Conservation (phyloP, 2,797 vertebrate species). For the Thamnophis elegans region DNA sequence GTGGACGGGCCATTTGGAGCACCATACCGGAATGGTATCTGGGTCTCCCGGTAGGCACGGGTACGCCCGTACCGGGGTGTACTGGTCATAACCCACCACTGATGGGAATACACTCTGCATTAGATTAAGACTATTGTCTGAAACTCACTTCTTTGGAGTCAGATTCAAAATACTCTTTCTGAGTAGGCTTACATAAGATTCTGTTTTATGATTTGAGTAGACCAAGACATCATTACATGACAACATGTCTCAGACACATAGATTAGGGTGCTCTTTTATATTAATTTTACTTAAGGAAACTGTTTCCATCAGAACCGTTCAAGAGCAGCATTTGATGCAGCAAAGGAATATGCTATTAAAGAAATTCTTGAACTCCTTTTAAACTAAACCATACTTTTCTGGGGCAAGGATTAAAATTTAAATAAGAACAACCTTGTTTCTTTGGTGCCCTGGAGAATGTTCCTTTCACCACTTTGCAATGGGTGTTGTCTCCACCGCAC, state of each 20-base stretch:
- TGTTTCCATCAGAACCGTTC: background rate
- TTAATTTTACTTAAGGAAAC: background rate
- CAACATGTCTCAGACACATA: background rate
- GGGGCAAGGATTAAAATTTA: background rate
- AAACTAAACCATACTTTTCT: background rate
- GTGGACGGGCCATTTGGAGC: too few species aligned
- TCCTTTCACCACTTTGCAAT: conserved; percentile 91
- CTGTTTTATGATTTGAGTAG: background rate
- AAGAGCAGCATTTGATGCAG: background rate
- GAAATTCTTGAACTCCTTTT: background rate
- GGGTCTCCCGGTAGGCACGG: too few species aligned
- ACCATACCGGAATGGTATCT: too few species aligned
- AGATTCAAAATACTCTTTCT: background rate
- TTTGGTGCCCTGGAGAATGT: conserved; percentile 85
- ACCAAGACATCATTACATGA: background rate
- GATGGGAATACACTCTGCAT: background rate
- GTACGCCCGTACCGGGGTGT: too few species aligned
- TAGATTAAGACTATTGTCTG: background rate
- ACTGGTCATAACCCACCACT: too few species aligned
- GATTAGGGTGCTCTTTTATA: background rate
- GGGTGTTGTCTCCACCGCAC: conserved; percentile 91
- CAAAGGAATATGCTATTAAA: background rate
- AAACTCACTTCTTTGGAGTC: background rate
- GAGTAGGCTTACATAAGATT: background rate
- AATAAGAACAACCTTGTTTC: conserved; percentile 79